Percentiles rank a stretch among this genome's conserved stretches.
phyloP scores from a whole-genome alignment of 2,113 vertebrate species.

The Aplodontia rufa region DNA sequence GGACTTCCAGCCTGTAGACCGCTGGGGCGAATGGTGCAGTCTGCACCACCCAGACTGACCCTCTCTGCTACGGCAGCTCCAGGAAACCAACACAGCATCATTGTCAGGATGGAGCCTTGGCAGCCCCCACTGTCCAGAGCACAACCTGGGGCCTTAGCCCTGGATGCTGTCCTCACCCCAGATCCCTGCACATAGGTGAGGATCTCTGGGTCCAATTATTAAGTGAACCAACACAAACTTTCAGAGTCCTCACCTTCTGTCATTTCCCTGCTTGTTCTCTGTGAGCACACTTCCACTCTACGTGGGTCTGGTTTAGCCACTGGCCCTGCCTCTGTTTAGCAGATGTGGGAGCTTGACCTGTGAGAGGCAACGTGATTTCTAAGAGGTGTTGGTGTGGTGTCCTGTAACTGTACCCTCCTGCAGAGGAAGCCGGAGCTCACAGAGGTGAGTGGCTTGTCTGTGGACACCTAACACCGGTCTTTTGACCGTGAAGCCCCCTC shows the following conservation, averaged over 20 bases:
- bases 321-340: not conserved
- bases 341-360: not conserved
- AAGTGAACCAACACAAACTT: not conserved
- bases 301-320: not conserved
- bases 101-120: fast-evolving
- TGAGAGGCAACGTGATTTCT: not conserved
- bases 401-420: not conserved
- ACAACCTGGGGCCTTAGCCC: fast-evolving
- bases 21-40: not conserved
- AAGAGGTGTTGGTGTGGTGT: not conserved
- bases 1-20: not conserved
- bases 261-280: not conserved
- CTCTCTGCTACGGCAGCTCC: fast-evolving
- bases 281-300: not conserved
- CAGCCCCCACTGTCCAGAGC: not conserved
- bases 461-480: not conserved
- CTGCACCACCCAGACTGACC: no score
- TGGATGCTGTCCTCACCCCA: not conserved
- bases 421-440: not conserved
- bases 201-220: not conserved
- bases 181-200: not conserved
- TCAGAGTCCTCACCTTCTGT: not conserved
- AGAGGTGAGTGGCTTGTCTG: not conserved
- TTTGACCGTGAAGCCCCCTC: not conserved
- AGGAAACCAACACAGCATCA: not conserved